Percentiles rank a stretch among this genome's conserved stretches.
Evolutionary conservation across 2,888 invertebrate species (phyloP).

Genomic region (Agonopterix arenella): DNA sequence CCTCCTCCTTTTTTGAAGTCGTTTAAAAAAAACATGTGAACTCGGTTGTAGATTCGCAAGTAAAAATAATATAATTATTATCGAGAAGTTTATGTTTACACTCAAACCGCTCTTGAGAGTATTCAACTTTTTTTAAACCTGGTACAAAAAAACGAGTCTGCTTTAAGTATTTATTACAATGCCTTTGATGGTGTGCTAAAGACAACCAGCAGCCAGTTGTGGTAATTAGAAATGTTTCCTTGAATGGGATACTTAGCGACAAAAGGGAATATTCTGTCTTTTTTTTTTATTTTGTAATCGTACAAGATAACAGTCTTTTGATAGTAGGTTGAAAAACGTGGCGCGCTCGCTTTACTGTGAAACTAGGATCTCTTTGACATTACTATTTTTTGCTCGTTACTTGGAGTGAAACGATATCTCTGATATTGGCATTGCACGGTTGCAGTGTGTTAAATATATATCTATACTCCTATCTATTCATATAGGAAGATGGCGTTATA

Average conservation of each 20-base stretch:
- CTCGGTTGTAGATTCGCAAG: too few species aligned
- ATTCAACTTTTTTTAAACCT: too few species aligned
- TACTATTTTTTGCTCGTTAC: slow-evolving; percentile 3
- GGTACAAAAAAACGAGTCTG: too few species aligned
- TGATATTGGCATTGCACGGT: background rate
- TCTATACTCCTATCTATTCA: background rate
- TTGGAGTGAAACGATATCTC: slow-evolving; percentile 1
- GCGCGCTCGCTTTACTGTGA: slow-evolving; percentile 8
- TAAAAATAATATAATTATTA: too few species aligned
- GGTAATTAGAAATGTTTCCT: slow-evolving; percentile 41
- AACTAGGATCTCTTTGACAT: slow-evolving; percentile 7
- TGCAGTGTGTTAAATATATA: background rate
- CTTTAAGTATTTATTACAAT: slow-evolving; percentile 15
- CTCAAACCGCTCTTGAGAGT: too few species aligned
- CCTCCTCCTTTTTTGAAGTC: too few species aligned
- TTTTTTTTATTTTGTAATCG: slow-evolving; percentile 5
- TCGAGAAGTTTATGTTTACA: too few species aligned
- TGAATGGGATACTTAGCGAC: slow-evolving; percentile 26
- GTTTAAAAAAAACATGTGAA: too few species aligned
- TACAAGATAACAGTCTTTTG: slow-evolving; percentile 1
- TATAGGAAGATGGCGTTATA: too few species aligned
- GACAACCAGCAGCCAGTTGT: slow-evolving; percentile 35
- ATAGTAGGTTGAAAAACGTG: background rate
- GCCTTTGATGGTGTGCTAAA: slow-evolving; percentile 36
- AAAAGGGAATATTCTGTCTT: slow-evolving; percentile 26